phyloP scores from a whole-genome alignment of 2,113 vertebrate species.

The Apodemus sylvaticus region DNA sequence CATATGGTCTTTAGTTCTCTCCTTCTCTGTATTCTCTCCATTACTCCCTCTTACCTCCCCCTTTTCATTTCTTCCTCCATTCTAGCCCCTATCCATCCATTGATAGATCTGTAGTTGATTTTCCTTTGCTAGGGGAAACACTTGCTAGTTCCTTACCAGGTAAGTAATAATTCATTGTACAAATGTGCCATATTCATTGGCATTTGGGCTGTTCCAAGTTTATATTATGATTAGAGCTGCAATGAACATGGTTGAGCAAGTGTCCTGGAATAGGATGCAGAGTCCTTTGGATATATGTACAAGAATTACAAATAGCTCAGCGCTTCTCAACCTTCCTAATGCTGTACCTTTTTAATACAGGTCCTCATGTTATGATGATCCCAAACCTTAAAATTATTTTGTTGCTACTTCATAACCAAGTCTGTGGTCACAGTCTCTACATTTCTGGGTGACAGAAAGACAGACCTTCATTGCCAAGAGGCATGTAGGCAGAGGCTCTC shows the following conservation, averaged over 20 bases:
- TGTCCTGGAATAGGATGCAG: not conserved
- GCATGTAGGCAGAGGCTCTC: not conserved
- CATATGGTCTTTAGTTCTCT: not conserved
- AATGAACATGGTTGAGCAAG: not conserved
- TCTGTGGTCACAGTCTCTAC: not conserved
- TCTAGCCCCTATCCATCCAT: not conserved
- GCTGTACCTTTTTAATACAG: too few relatives aligned
- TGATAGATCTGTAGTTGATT: not conserved
- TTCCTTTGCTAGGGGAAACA: not conserved
- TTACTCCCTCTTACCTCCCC: not conserved
- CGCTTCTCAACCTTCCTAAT: not conserved
- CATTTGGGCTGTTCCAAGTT: too few relatives aligned
- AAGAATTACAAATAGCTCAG: not conserved
- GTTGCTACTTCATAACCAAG: not conserved
- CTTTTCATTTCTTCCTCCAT: too few relatives aligned
- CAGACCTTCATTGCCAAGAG: not conserved
- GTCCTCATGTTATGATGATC: too few relatives aligned
- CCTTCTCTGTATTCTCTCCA: not conserved
- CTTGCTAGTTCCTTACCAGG: not conserved
- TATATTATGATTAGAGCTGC: not conserved
- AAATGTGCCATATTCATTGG: not conserved
- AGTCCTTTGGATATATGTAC: not conserved
- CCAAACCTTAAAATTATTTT: not conserved
- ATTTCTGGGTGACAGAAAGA: not conserved
- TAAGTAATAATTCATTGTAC: not conserved